Evolutionary conservation across 1,140 invertebrate species (phyloP).

Genomic region (Drosophila ogumai): DNA sequence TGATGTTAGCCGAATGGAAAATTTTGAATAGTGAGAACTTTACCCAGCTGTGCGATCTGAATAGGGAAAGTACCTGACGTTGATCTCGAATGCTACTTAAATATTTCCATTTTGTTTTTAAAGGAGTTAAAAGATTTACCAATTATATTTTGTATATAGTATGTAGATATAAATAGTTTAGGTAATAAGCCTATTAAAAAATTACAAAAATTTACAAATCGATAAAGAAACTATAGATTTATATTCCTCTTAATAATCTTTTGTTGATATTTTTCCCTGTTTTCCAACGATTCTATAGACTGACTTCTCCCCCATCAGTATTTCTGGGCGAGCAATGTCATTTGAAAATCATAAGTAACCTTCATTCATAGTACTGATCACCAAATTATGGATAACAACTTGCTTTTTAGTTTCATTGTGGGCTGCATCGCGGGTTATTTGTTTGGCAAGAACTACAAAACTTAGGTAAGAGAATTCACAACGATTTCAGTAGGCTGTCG

Average conservation of each 20-base stretch:
- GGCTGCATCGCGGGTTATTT: conserved; percentile 56
- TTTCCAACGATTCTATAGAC: neutral
- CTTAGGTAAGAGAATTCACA: neutral
- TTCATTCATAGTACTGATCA: neutral
- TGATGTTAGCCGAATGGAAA: conserved; percentile 34
- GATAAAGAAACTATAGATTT: neutral
- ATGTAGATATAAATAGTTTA: neutral
- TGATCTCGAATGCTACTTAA: conserved; percentile 1
- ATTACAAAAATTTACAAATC: neutral
- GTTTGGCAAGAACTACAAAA: conserved; percentile 16
- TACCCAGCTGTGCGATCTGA: neutral
- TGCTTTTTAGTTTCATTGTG: conserved; percentile 29
- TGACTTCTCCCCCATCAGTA: neutral
- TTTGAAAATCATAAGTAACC: neutral
- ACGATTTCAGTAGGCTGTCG: conserved; percentile 1
- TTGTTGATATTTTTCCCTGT: neutral
- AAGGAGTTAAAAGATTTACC: too few species aligned
- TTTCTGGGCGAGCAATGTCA: conserved; percentile 5
- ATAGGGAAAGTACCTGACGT: conserved; percentile 11
- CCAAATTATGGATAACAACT: conserved; percentile 40
- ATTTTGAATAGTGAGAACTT: conserved; percentile 36
- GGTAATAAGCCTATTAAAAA: neutral
- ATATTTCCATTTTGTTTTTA: too few species aligned
- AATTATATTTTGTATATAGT: too few species aligned
- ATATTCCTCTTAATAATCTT: neutral